Evolutionary conservation across 2,797 vertebrate genomes (phyloP).

Genomic region (Oreochromis grahami): DNA sequence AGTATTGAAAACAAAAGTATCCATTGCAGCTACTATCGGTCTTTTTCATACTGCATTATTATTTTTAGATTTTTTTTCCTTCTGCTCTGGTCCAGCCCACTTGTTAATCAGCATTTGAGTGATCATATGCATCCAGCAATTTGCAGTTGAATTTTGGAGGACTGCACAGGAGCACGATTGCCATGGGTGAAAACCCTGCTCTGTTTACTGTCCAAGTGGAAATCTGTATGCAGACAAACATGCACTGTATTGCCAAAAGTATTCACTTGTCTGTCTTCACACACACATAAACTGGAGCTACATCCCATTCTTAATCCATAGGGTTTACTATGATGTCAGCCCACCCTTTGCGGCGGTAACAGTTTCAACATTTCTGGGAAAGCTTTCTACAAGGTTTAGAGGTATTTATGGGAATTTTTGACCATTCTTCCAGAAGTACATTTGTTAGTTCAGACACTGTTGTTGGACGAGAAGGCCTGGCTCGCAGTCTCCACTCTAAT

Average conservation of each 20-base stretch:
- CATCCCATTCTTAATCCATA: background rate
- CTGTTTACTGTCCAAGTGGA: background rate
- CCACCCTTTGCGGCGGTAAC: fast-evolving
- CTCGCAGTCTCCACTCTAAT: background rate
- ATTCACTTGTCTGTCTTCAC: background rate
- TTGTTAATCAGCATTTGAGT: background rate
- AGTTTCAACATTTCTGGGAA: background rate
- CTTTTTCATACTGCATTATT: background rate
- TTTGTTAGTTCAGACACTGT: background rate
- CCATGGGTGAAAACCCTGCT: background rate
- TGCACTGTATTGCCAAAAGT: background rate
- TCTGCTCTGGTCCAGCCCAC: background rate
- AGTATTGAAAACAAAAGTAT: background rate
- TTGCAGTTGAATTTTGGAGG: background rate
- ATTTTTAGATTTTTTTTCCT: background rate
- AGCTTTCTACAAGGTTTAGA: background rate
- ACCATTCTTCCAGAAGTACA: background rate
- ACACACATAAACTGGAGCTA: background rate
- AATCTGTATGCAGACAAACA: background rate
- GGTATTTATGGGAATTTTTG: background rate
- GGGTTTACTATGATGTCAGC: background rate
- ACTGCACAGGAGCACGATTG: background rate
- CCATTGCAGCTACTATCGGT: background rate
- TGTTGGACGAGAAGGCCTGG: background rate
- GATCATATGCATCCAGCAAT: fast-evolving